Evolutionary conservation across 2,797 vertebrate genomes (phyloP).

Genomic region (Crenichthys baileyi): DNA sequence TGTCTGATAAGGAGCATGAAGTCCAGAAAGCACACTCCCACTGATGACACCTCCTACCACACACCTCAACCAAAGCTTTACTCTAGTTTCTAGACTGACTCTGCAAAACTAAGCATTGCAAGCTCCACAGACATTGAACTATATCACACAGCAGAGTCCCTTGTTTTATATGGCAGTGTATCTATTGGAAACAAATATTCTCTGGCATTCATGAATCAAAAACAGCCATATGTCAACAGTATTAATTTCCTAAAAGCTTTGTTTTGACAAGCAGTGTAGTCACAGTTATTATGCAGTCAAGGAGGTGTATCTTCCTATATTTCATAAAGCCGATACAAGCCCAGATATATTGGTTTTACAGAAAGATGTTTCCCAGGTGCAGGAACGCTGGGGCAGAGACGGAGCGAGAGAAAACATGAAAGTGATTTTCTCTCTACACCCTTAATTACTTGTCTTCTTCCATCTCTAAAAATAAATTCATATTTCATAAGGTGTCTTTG

Average conservation of each 20-base stretch:
- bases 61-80: neutral
- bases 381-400: constrained; percentile 39
- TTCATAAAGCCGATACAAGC: constrained; percentile 17
- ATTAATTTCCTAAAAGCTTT: constrained; percentile 4
- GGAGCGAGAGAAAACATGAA: constrained; percentile 53
- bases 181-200: constrained; percentile 2
- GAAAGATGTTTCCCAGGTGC: constrained; percentile 47
- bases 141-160: neutral
- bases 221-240: neutral
- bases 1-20: too few species aligned
- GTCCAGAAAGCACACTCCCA: too few species aligned
- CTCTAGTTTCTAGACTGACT: neutral
- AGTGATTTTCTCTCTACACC: constrained; percentile 58
- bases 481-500: constrained; percentile 57
- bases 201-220: neutral
- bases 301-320: constrained; percentile 7
- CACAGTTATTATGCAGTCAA: constrained; percentile 15
- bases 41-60: too few species aligned
- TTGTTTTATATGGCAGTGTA: neutral
- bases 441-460: constrained; percentile 72
- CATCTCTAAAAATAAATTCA: constrained; percentile 70
- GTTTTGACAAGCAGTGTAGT: neutral
- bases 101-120: neutral
- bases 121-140: neutral
- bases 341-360: constrained; percentile 33